Evolutionary conservation across 2,888 invertebrate species (phyloP), one percentile per base, ranked within the genome.

Genomic region (Calliopum simillimum): DNA sequence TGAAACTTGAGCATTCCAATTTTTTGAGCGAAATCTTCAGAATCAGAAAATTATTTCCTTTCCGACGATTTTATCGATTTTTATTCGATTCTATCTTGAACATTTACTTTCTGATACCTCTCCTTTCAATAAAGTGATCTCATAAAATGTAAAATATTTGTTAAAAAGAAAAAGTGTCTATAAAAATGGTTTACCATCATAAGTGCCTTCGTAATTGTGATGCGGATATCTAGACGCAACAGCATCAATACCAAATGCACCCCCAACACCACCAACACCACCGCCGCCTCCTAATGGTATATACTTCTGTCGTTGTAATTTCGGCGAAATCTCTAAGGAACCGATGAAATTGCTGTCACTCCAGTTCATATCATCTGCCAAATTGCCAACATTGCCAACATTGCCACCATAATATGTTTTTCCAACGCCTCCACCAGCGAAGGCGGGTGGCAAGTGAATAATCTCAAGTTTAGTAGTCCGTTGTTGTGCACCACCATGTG

Each of bases 141-240:
- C 33, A 8, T 33, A 33, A 33, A 33, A 33, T 33, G 5, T 33
- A 33, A 33, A 33, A 33, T 33, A 33, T 33, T n/a, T n/a, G n/a
- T n/a, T n/a, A n/a, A 33, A 33, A 4, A n/a, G 8, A 16, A 43
- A 43, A n/a, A n/a, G n/a, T n/a, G n/a, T 58, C 51, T 79, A 82
- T 43, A 82, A 68, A 73, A 82, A 82, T 23, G 82, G 82, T 71
- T 80, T 79, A 19, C 75, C 77, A 53, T 73, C 71, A 33, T 74
- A 70, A 44, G 12, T 16, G 21, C 47, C 68, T 4, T 80, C 76
- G 44, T 77, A 75, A 61, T 75, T 75, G 19, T 76, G 74, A 12
- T 75, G 70, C 1, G 77, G 68, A 11, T 75, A 11, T 19, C 69
- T 72, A 44, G 64, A 64, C 70, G 62, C 71, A 62, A 75, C 76